Evolutionary conservation across 2,797 vertebrate species (phyloP), one percentile per base, ranked within the genome.

Genomic region (Pantherophis vulpinus): DNA sequence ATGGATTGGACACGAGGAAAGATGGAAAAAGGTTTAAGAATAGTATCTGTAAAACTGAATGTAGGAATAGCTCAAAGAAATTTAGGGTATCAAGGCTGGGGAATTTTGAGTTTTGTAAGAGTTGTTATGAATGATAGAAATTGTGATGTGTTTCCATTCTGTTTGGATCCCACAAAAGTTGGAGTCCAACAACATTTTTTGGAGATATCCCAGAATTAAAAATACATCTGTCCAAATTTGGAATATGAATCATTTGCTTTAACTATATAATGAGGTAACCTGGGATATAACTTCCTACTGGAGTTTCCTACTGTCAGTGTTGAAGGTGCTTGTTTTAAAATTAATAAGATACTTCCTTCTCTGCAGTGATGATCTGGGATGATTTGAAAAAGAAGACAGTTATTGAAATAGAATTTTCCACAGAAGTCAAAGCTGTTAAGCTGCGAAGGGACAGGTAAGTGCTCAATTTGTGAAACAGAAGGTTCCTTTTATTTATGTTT

Each of bases 331-430:
- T 55, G 56, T 1, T 90, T 55, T 66, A 61, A 29, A 55, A 55
- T 16, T 96, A 4, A 95, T 14, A 5, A 29, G 0, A 47, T 37
- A 96, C 86, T 90, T 96, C 88, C 89, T 25, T 79, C 93, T 0
- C 96, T 96, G 3, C 37, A 99, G 99, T 99, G 93, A 99, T 99
- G 99, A 99, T 99, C 97, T 99, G 99, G 99, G 99, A 99, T 89
- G 99, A 99, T 96, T 97, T 99, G 96, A 99, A 99, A 97, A 99
- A 99, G 98, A 99, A 99, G 97, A 99, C 99, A 0, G 99, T 99
- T 79, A 99, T 99, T 58, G 99, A 99, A 97, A 99, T 99, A 0
- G 99, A 99, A 96, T 99, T 99, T 97, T 99, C 99, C 12, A 99
- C 99, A 42, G 99, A 99, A 97, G 99, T 99, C 89, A 99, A 99